Base-by-base conservation (phyloP, 2,113 vertebrate species). In the Alligator sinensis region DNA sequence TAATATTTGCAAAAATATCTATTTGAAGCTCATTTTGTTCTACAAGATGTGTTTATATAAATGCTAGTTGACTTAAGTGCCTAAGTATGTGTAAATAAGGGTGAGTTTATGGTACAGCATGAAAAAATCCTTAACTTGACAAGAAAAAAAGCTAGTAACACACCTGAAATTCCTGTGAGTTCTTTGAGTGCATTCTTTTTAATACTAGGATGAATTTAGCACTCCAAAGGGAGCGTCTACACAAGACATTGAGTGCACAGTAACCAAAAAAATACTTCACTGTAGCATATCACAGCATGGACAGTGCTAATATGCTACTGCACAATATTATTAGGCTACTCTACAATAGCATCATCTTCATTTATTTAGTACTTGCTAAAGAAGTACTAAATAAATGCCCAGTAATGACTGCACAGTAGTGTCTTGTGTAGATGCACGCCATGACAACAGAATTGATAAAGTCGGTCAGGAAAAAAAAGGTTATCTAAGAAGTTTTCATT, bases 11-110 rank as follows among this genome's bases (percentile, higher is more conserved):
- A 78, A 62, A 24, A 80, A 30, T 62, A 80, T 87, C 94, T 87
- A 77, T 94, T 96, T 91, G 88, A 47, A 95, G 75, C 30, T 87
- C 47, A 77, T 90, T 96, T 89, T 94, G 88, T 90, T 95, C 95
- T 94, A 60, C 90, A 63, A 90, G 94, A 86, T 30, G 62, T 86
- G 80, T 92, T 97, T 96, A 85, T 85, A 94, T 79, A 90, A 95
- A 96, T 28, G 70, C 77, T 88, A 84, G 92, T 89, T 86, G 79
- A 77, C 30, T 76, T 61, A 79, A 92, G 68, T 76, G 72, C 34
- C 24, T 79, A 68, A 63, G 47, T 47, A 9, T 47, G 47, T 47
- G 47, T 47, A 47, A 47, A 47, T 47, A 9, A 47, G 47, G 47
- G 9, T 47, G 47, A 47, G 47, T 47, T 47, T 47, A 47, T 47